Conservation (phyloP, 2,888 invertebrate species). For the Sinodicranocentrus sp. region DNA sequence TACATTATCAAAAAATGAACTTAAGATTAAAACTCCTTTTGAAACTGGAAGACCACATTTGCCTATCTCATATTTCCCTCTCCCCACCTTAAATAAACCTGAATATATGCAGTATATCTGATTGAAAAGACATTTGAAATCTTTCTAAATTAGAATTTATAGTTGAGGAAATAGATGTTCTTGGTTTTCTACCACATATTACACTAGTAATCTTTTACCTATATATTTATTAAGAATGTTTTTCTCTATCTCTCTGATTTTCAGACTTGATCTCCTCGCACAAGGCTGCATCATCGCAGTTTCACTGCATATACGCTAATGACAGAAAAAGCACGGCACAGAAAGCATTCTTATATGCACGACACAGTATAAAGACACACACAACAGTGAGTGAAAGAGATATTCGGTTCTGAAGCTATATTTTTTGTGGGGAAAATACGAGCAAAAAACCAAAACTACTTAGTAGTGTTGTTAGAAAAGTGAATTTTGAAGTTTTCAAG, state of each 20-base stretch:
- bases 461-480: not conserved
- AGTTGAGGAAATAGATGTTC: no score
- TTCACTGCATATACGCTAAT: not conserved
- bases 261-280: constrained; percentile 59
- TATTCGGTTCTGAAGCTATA: constrained; percentile 57
- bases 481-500: constrained; percentile 3
- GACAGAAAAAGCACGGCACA: constrained; percentile 29
- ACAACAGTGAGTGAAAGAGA: constrained; percentile 45
- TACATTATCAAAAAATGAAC: not conserved
- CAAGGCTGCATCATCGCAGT: constrained; percentile 34
- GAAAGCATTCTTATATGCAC: constrained; percentile 19
- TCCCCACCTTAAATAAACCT: no score
- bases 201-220: not conserved
- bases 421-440: no score
- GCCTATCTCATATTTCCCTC: no score
- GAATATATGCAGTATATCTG: no score
- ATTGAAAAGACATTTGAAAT: no score
- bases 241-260: constrained; percentile 52
- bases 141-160: no score
- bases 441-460: no score
- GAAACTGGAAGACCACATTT: constrained; percentile 28
- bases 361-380: constrained; percentile 31
- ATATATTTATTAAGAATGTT: constrained; percentile 11
- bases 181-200: not conserved
- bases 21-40: not conserved